These are phyloP conservation scores for Agrypnus murinus DNA, from an alignment of 2,888 invertebrate species.

Conservation along the genomic window DNA sequence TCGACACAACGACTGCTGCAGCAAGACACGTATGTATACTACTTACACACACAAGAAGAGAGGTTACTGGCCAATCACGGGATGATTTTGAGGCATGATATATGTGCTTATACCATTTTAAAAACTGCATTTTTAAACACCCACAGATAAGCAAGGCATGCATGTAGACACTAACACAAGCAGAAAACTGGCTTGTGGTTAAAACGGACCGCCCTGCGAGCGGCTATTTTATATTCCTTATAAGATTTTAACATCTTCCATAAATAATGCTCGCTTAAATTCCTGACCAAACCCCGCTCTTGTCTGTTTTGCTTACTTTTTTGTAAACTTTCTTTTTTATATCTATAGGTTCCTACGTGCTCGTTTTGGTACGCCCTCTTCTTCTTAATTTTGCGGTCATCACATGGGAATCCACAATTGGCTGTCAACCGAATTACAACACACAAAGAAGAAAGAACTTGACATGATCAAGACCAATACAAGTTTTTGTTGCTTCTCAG, in stretches of 20 bases:
- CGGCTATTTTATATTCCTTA: constrained; percentile 54
- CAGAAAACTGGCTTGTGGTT: constrained; percentile 52
- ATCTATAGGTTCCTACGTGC: too few relatives aligned
- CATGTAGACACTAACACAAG: too few relatives aligned
- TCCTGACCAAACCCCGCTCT: constrained; percentile 45
- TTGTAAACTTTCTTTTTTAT: constrained; percentile 35
- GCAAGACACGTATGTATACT: too few relatives aligned
- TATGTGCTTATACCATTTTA: constrained; percentile 60
- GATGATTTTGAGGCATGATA: constrained; percentile 63
- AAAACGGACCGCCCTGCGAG: constrained; percentile 54
- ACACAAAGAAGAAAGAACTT: constrained; percentile 34
- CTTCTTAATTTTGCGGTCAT: constrained; percentile 40
- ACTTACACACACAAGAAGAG: too few relatives aligned
- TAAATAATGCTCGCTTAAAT: constrained; percentile 53
- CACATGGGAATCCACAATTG: constrained; percentile 17
- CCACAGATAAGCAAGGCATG: constrained; percentile 57
- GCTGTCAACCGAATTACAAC: constrained; percentile 8
- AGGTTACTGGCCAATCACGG: constrained; percentile 61
- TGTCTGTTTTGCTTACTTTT: constrained; percentile 17
- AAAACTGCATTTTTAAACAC: constrained; percentile 63
- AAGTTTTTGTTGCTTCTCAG: constrained; percentile 25
- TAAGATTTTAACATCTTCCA: constrained; percentile 55
- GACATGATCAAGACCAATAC: constrained; percentile 30
- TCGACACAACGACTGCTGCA: constrained; percentile 25
- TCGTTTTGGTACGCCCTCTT: constrained; percentile 29